Evolutionary conservation across 2,888 invertebrate species (phyloP), one percentile per base, ranked within the genome.

Genomic region (Coleophora flavipennella): DNA sequence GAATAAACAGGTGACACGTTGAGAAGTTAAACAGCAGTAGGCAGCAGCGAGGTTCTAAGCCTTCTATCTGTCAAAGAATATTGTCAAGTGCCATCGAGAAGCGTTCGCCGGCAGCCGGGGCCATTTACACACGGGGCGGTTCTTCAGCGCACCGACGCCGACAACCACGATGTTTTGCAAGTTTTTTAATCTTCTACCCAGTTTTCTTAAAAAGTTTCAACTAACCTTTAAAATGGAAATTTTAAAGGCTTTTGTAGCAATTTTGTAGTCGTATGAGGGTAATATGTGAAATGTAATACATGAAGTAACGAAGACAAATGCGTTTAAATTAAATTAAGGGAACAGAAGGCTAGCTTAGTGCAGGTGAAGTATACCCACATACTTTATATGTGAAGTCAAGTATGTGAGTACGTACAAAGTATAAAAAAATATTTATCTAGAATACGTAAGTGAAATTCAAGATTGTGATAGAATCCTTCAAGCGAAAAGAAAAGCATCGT

Each of bases 71-170:
- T 78, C 76, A 77, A 80, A 79, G 78, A 77, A 69, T n/a, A n/a
- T 70, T 64, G 66, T 70, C 55, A 71, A 81, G 81, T 63, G 67
- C 58, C 72, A 76, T 79, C 65, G 75, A 77, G 61, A 49, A 56
- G 53, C 67, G 72, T 71, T 73, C 65, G 62, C 31, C 60, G 55
- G 59, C 57, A 57, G 55, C 57, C 55, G 51, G 55, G 58, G 65
- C 73, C 76, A 78, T 81, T 80, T 80, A 64, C 71, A 68, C 79
- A 79, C 78, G 79, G 57, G 68, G 64, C 67, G 57, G 53, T 64
- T 65, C 66, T n/a, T 71, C 59, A 48, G 60, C 3, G 20, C 33
- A 32, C 55, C 49, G 50, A 40, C 44, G 37, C 57, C 58, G 50
- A 47, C 49, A 44, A 44, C 44, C 47, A 45, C 10, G 7, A 12